Percentiles rank a stretch among this genome's conserved stretches.
phyloP scores from a whole-genome alignment of 2,113 vertebrate genomes.

The Raphicerus campestris region DNA sequence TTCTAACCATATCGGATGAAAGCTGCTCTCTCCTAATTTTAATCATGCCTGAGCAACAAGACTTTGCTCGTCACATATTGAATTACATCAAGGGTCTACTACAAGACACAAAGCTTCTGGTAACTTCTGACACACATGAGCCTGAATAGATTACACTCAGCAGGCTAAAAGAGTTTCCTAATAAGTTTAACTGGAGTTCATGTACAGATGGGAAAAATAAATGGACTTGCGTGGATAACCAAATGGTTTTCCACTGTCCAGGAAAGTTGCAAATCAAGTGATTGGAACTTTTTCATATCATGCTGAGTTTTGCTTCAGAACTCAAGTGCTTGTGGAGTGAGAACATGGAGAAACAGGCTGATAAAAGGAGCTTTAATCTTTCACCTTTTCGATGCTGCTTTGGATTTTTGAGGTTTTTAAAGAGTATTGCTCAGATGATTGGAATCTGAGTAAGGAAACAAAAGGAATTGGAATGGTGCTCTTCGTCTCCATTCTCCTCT shows the following conservation, averaged over 20 bases:
- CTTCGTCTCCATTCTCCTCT: not conserved
- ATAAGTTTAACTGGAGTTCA: constrained; percentile 30
- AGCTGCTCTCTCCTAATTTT: not conserved
- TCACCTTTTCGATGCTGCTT: not conserved
- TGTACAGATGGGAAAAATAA: not conserved
- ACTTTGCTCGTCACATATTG: not conserved
- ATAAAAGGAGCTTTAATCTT: constrained; percentile 24
- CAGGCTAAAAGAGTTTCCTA: constrained; percentile 42
- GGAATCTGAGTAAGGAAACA: constrained; percentile 19
- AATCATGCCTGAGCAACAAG: not conserved
- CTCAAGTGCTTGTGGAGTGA: not conserved
- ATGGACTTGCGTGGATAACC: constrained; percentile 35
- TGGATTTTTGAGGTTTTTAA: not conserved
- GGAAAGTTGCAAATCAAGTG: constrained; percentile 36
- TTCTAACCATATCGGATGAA: not conserved
- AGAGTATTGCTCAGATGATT: not conserved
- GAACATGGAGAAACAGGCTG: constrained; percentile 11
- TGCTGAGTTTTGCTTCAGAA: constrained; percentile 38
- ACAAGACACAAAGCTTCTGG: constrained; percentile 43
- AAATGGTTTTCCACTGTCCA: constrained; percentile 11
- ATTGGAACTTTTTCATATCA: not conserved
- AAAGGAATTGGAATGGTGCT: not conserved
- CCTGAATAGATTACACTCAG: constrained; percentile 37
- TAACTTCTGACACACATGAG: constrained; percentile 27
- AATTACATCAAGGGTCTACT: constrained; percentile 11